Base-by-base conservation (phyloP, 2,888 invertebrate genomes). In the Lithophane leautieri region DNA sequence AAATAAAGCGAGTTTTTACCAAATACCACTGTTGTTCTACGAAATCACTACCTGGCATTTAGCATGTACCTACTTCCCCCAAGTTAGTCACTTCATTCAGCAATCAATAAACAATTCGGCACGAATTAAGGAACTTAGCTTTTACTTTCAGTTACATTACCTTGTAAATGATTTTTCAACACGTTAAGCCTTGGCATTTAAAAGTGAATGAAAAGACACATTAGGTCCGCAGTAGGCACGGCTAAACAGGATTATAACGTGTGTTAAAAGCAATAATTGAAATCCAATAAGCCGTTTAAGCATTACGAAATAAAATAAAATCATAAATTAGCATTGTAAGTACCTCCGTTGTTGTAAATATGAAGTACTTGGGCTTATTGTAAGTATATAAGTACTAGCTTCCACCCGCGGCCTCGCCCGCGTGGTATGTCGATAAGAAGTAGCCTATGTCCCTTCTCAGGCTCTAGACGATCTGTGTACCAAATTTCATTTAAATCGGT, bases 111-210 rank as follows among this genome's bases (percentile, higher is more conserved):
- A 63, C 70, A 76, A 70, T 80, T 69, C 75, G 73, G 52, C 73
- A 85, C 73, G 72, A 82, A 76, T 73, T 66, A 74, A 84, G 78
- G 81, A 83, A 82, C 78, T 79, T 78, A 86, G 84, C 86, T 90
- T 89, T 89, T 87, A 89, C 90, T 91, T 90, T 89, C 89, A 90
- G 85, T 72, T 56, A 74, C 81, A 87, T 90, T 86, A 89, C 89
- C 90, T 91, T 90, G 88, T 80, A 83, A 79, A 87, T 79, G 86
- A 86, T 90, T 91, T 91, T 92, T 90, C 87, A 89, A 81, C 76
- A 22, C 82, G 78, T 77, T 47, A 76, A 86, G 83, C 94, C 94
- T 94, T 95, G 95, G 91, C 94, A 94, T 95, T 94, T 94, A 87
- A 88, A 86, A 89, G 81, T 85, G 89, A 92, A 91, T 90, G 90